Conservation (phyloP, 2,113 vertebrate species). For the Larimichthys polyactis region DNA sequence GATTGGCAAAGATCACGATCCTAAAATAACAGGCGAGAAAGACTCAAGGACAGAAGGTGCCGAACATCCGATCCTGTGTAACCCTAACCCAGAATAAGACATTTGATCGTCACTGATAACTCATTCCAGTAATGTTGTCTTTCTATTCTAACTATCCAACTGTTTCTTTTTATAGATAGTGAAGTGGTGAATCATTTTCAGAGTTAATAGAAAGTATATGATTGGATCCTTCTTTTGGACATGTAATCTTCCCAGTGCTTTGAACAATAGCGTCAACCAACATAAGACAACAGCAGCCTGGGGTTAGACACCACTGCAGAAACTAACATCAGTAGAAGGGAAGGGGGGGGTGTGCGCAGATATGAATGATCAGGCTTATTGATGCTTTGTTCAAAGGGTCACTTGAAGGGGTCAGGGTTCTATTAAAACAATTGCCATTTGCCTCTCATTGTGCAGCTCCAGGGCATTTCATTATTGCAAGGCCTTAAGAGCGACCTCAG, state of each 20-base stretch:
- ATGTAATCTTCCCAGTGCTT: background rate
- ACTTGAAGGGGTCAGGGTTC: constrained; percentile 49
- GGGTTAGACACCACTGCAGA: constrained; percentile 19
- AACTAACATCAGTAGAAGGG: constrained; percentile 17
- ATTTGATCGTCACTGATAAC: background rate
- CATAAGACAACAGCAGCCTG: constrained; percentile 16
- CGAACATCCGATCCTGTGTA: background rate
- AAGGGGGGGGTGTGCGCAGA: background rate
- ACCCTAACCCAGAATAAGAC: background rate
- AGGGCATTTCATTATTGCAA: constrained; percentile 42
- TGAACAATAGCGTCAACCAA: background rate
- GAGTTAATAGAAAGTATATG: background rate
- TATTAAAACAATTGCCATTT: constrained; percentile 40
- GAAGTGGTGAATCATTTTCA: background rate
- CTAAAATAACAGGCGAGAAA: background rate
- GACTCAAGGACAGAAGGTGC: constrained; percentile 1
- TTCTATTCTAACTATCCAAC: background rate
- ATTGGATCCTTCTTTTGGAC: background rate
- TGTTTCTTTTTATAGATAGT: background rate
- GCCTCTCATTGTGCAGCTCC: constrained; percentile 8
- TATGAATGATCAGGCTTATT: constrained; percentile 38
- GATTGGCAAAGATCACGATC: background rate
- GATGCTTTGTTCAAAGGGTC: constrained; percentile 42
- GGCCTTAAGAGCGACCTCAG: constrained; percentile 1
- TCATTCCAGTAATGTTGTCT: background rate